These are phyloP conservation scores for Criorhina ranunculi DNA, from an alignment of 2,888 invertebrate species.

Conservation along the genomic window DNA sequence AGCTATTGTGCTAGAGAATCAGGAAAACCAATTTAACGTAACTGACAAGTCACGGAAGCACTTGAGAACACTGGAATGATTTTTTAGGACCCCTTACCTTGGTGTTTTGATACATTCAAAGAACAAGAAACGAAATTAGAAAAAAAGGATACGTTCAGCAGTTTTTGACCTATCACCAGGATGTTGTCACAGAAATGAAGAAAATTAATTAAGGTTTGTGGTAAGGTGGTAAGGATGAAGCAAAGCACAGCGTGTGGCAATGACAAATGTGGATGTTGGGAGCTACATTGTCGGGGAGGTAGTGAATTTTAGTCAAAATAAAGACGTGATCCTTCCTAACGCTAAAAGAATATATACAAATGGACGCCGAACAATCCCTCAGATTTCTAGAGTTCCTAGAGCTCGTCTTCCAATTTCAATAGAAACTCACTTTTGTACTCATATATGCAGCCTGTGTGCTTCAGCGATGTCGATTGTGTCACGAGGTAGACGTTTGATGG, in stretches of 20 bases:
- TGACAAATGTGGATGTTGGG: no score
- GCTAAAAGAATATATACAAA: no score
- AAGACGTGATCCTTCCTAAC: no score
- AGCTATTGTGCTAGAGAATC: conserved; percentile 51
- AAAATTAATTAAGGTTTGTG: background rate
- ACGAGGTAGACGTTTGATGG: no score
- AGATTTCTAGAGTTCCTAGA: no score
- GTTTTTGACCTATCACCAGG: background rate
- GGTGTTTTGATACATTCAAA: conserved; percentile 3
- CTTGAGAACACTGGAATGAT: conserved; percentile 23
- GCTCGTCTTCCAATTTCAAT: no score
- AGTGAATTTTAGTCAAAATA: background rate
- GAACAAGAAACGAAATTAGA: conserved; percentile 10
- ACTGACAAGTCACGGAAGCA: conserved; percentile 75
- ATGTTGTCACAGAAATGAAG: background rate
- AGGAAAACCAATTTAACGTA: conserved; percentile 70
- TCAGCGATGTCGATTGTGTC: no score
- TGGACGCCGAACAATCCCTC: no score
- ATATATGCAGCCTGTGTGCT: no score
- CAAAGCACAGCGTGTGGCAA: no score
- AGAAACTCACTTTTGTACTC: no score
- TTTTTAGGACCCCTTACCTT: conserved; percentile 3
- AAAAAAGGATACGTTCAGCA: conserved; percentile 22
- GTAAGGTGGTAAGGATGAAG: background rate
- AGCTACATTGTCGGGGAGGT: background rate